Evolutionary conservation across 2,888 invertebrate species (phyloP), one percentile per base, ranked within the genome.

Genomic region (Drosophila peninsularis): DNA sequence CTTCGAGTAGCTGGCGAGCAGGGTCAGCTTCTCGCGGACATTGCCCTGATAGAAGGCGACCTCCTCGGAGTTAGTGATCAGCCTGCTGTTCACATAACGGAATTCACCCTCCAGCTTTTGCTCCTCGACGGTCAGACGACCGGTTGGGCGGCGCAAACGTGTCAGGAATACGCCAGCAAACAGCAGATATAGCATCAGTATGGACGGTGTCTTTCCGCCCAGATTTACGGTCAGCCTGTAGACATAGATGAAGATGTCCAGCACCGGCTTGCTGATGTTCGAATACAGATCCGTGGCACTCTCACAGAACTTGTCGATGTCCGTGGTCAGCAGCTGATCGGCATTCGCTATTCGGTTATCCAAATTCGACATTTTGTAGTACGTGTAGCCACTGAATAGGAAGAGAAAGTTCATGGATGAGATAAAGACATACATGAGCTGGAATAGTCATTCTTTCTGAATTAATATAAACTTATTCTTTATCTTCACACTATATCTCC

Each of bases 91-190:
- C 36, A 99, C 98, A 90, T 98, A 99, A 91, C 99, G 95, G 93
- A 98, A 99, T 94, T 99, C 99, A 58, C 99, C 99, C 93, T 99
- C 99, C n/a, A 99, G 93, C 91, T 97, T 97, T 92, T 99, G 99
- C 92, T 99, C 99, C 70, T 95, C 95, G 0, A 98, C 97, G 0
- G 99, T 99, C 93, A 99, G 94, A 27, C 91, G 91, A 11, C 97
- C 98, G 71, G 98, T 96, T 0, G 99, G 99, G 82, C 96, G 95
- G 75, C 99, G 94, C 61, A 98, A 93, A 88, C 96, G 95, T 0
- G 99, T 98, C 61, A 99, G 93, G 70, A 98, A 93, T 4, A 96
- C 93, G 60, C 99, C 99, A 54, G 98, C 97, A 24, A 97, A 91
- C 0, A 98, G 92, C 69, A 99, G 93, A 92, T 99, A 99, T 0